A percentile compares a stretch with the other conserved stretches of the same genome.
phyloP scores from a whole-genome alignment of 2,113 vertebrate species.

The Vulpes vulpes region DNA sequence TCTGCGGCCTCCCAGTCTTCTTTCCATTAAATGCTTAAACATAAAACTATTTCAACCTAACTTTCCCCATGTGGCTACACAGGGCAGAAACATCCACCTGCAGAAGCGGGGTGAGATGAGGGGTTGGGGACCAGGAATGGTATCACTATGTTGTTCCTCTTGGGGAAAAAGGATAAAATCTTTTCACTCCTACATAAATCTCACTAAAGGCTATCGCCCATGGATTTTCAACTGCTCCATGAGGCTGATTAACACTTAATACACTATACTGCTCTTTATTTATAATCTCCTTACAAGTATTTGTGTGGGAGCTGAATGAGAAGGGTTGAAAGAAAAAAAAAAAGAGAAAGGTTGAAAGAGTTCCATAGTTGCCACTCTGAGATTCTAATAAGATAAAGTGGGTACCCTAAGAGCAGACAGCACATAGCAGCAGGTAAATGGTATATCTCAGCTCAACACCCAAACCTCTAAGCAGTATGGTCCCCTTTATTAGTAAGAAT shows the following conservation, averaged over 20 bases:
- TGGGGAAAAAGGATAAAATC: conserved; percentile 37
- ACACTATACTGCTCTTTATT: not conserved
- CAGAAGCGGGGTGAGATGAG: not conserved
- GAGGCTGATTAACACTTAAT: not conserved
- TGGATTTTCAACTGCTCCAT: not conserved
- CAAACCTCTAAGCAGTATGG: not conserved
- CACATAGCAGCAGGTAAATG: not conserved
- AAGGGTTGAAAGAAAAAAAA: not conserved
- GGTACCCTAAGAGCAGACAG: not conserved
- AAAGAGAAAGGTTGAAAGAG: not conserved
- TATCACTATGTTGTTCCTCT: not conserved
- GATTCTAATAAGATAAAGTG: conserved; percentile 3
- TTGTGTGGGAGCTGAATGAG: not conserved
- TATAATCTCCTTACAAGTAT: not conserved
- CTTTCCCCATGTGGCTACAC: not conserved
- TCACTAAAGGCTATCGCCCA: conserved; percentile 26
- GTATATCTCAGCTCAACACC: not conserved
- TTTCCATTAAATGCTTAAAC: conserved; percentile 39
- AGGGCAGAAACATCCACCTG: not conserved
- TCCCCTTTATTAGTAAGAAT: not conserved
- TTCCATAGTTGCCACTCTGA: not conserved
- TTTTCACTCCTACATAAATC: conserved; percentile 43
- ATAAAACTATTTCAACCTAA: conserved; percentile 35
- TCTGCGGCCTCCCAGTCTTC: not conserved
- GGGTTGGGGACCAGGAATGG: not conserved